Percentiles rank a stretch among this genome's conserved stretches.
Evolutionary conservation across 2,113 vertebrate genomes (phyloP).

Genomic region (Phyllostomus hastatus): DNA sequence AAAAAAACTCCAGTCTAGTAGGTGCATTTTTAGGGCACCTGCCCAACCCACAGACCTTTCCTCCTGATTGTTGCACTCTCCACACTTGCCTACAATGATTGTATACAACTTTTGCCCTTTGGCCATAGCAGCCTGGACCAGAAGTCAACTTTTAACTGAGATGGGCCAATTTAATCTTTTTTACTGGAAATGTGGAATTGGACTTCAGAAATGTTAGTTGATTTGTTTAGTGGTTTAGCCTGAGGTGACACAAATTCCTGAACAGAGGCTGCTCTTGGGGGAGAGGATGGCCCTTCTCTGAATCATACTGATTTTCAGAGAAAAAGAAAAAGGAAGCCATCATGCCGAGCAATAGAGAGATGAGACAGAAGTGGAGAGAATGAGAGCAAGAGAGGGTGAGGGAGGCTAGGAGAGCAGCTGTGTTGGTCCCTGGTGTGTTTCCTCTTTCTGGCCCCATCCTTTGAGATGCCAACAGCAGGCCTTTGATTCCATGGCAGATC

Average conservation of each 20-base stretch:
- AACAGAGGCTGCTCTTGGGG: background rate
- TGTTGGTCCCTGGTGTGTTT: background rate
- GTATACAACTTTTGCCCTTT: background rate
- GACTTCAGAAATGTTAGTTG: background rate
- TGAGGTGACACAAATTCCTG: background rate
- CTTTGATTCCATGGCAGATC: background rate
- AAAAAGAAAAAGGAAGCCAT: background rate
- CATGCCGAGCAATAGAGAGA: background rate
- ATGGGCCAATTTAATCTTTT: background rate
- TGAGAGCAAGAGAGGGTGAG: background rate
- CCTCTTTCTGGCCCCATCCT: background rate
- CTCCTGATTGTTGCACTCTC: background rate
- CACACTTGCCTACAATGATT: accelerated
- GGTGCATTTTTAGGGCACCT: background rate
- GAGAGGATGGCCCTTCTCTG: background rate
- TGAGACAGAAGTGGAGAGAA: background rate
- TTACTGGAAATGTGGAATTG: background rate
- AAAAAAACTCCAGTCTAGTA: background rate
- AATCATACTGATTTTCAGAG: background rate
- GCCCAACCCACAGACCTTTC: background rate
- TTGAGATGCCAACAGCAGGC: background rate
- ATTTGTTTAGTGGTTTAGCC: background rate
- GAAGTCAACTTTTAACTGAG: background rate
- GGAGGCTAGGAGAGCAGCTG: background rate
- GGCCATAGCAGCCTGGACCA: background rate